Evolutionary conservation across 2,113 vertebrate genomes (phyloP).

Genomic region (Empidonax alnorum): DNA sequence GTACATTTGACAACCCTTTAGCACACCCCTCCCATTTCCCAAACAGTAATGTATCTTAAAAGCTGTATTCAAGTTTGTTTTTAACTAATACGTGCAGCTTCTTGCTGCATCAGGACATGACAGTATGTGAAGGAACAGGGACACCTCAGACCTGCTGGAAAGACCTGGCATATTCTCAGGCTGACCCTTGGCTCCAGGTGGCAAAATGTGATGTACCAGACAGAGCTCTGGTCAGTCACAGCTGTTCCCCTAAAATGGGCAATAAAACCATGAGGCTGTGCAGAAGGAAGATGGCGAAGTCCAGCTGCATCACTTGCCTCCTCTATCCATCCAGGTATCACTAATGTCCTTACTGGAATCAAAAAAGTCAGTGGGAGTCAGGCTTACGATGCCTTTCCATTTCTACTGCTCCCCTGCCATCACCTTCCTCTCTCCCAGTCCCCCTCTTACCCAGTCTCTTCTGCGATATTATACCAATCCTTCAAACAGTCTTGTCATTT

Average conservation of each 20-base stretch:
- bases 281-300: neutral
- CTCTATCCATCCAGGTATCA: neutral
- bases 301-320: neutral
- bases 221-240: neutral
- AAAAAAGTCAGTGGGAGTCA: neutral
- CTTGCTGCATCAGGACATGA: neutral
- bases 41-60: neutral
- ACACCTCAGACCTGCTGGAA: neutral
- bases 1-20: neutral
- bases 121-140: neutral
- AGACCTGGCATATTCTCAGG: neutral
- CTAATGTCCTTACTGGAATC: neutral
- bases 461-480: neutral
- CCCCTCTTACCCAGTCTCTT: neutral
- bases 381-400: neutral
- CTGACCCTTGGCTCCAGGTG: neutral
- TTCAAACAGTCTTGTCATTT: neutral
- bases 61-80: neutral
- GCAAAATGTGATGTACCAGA: neutral
- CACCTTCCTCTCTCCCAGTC: neutral
- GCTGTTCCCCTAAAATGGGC: neutral
- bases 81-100: neutral
- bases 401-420: neutral
- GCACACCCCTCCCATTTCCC: neutral
- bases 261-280: neutral